Evolutionary conservation across 2,888 invertebrate species (phyloP), one percentile per base, ranked within the genome.

Genomic region (Leptopterna dolabrata): DNA sequence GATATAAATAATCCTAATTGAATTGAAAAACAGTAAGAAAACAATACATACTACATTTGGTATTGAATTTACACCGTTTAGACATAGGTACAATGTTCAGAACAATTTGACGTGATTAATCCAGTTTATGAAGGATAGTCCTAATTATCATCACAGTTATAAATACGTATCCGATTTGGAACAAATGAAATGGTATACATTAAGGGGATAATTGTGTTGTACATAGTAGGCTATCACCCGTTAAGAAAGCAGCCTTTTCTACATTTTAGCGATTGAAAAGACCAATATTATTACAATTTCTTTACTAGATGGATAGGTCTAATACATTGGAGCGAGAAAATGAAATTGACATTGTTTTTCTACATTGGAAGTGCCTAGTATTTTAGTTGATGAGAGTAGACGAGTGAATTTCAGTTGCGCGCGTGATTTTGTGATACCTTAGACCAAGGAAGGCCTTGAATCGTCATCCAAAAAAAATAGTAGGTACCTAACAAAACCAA

Each of bases 401-500:
- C 63, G 84, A 84, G 70, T 51, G 47, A 82, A 85, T 47, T 76
- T 83, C 55, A 86, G 88, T 88, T 63, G 85, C 55, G 41, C 78
- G 88, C 81, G 80, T 84, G 88, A 88, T 76, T 81, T 87, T 88
- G 88, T 88, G 88, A 88, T 88, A 88, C 71, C 30, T 43, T 87
- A 87, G 84, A 88, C 87, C 87, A 87, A 88, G 87, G 84, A 87
- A 88, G 87, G 88, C 88, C 87, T 88, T 85, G 85, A 80, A 76
- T 19, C 36, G 11, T 7, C 76, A 45, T 80, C 73, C 73, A 4
- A 16, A 30, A 36, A n/a, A 41, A 78, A 14, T 76, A 45, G 24
- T 76, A 3, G n/a, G n/a, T 71, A 2, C 36, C 36, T 36, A 36
- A 36, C 36, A 36, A 7, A 36, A 36, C 2, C 36, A 36, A 7